Evolutionary conservation across 2,888 invertebrate species (phyloP).

Genomic region (Heliconius aoede): DNA sequence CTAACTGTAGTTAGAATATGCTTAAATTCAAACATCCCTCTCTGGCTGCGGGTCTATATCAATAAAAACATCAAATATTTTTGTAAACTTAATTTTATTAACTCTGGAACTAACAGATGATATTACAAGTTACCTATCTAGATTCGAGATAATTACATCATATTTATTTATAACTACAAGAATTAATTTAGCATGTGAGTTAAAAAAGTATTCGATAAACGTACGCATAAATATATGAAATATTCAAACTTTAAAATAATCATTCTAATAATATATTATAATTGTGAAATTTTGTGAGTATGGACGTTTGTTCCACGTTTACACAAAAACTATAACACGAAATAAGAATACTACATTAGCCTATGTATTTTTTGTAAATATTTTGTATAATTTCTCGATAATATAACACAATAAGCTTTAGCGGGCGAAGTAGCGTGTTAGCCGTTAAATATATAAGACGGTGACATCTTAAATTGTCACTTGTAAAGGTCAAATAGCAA

Average conservation of each 20-base stretch:
- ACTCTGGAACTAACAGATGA: conserved; percentile 83
- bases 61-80: conserved; percentile 49
- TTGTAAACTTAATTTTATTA: conserved; percentile 84
- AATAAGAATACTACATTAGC: too few relatives aligned
- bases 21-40: neutral
- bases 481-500: conserved; percentile 46
- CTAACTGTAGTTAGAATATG: neutral
- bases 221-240: conserved; percentile 49
- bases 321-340: too few relatives aligned
- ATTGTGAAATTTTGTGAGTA: too few relatives aligned
- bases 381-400: too few relatives aligned
- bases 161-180: conserved; percentile 80
- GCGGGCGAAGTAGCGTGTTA: too few relatives aligned
- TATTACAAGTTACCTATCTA: conserved; percentile 81
- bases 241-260: neutral
- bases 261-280: too few relatives aligned
- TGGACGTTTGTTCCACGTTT: too few relatives aligned
- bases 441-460: conserved; percentile 8
- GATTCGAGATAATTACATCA: conserved; percentile 77
- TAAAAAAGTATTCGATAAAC: conserved; percentile 55
- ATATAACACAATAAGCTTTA: too few relatives aligned
- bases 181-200: conserved; percentile 72
- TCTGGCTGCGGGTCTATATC: neutral
- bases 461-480: conserved; percentile 37
- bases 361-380: too few relatives aligned